Base-by-base conservation (phyloP, 1,140 invertebrate genomes). In the Anastrepha obliqua region DNA sequence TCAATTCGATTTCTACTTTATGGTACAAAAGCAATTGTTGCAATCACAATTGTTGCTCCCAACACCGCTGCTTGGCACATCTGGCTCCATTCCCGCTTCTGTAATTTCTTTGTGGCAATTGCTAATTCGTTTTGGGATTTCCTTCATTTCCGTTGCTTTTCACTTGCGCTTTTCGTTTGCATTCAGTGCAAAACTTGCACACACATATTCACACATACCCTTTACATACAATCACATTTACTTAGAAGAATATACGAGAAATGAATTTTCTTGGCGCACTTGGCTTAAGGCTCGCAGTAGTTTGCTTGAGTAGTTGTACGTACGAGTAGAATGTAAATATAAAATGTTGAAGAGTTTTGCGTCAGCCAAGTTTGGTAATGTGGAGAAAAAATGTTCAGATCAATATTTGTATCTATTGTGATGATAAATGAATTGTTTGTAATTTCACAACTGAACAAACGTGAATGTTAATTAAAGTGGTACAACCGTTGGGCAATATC, bases 81-180 rank as follows among this genome's bases (percentile, higher is more conserved):
- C 42, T 70, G 67, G 39, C 39, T 70, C 13, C 13, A 15, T 15
- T 11, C 67, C 29, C 15, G 42, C 13, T 47, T 42, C 67, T 47
- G 42, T 47, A 70, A 70, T 44, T 70, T 70, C 42, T 74, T 74
- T 44, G 3, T 74, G 67, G 42, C 67, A 74, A 47, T 74, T 74
- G 67, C 67, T 74, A 74, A 74, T 74, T 74, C 42, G 67, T 74
- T 74, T 74, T 74, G 67, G 67, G 67, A 74, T 74, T 47, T 47
- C 67, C 39, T 15, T 74, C 39, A 39, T 39, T 17, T 15, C 39
- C 42, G 39, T 15, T 17, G 67, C 39, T 15, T 74, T 74, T 74
- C 39, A 44, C 42, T 74, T 74, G 39, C 15, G 42, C 3, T 74
- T 74, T 42, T 44, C 39, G 11, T 70, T 70, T 6, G 29, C 67